Evolutionary conservation across 2,113 vertebrate genomes (phyloP).

Genomic region (Megalops atlanticus): DNA sequence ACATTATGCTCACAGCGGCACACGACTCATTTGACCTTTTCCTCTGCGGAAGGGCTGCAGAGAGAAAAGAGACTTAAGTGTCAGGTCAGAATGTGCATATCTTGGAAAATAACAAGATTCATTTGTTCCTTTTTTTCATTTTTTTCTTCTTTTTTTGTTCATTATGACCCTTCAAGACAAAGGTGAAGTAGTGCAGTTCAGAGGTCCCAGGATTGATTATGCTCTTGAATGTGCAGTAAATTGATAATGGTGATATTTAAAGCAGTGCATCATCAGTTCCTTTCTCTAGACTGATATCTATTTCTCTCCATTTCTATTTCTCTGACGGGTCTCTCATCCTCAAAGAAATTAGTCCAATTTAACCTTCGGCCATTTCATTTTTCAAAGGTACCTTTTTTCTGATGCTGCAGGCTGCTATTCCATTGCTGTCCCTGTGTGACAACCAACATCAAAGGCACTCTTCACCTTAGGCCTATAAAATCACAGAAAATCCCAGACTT

Average conservation of each 20-base stretch:
- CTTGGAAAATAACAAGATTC: too few relatives aligned
- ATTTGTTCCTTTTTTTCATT: too few relatives aligned
- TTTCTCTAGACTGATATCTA: constrained; percentile 25
- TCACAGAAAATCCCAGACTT: constrained; percentile 38
- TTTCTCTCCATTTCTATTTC: constrained; percentile 31
- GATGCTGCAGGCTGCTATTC: constrained; percentile 20
- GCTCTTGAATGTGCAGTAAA: too few relatives aligned
- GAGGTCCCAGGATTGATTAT: too few relatives aligned
- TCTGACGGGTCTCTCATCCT: constrained; percentile 29
- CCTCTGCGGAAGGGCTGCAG: too few relatives aligned
- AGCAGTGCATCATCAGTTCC: constrained; percentile 40
- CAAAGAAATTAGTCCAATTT: constrained; percentile 40
- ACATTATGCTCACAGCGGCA: too few relatives aligned
- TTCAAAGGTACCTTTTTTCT: constrained; percentile 44
- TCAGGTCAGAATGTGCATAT: too few relatives aligned
- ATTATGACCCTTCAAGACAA: too few relatives aligned
- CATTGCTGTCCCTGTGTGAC: constrained; percentile 29
- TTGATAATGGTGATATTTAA: constrained; percentile 29
- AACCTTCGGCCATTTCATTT: constrained; percentile 33
- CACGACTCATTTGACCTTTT: too few relatives aligned
- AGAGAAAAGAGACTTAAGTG: too few relatives aligned
- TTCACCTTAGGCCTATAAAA: constrained; percentile 25
- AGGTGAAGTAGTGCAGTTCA: too few relatives aligned
- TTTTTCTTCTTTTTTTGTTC: too few relatives aligned
- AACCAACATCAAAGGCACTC: constrained; percentile 34